phyloP scores from a whole-genome alignment of 2,888 invertebrate species.

The Eumacrocentrus americanus region DNA sequence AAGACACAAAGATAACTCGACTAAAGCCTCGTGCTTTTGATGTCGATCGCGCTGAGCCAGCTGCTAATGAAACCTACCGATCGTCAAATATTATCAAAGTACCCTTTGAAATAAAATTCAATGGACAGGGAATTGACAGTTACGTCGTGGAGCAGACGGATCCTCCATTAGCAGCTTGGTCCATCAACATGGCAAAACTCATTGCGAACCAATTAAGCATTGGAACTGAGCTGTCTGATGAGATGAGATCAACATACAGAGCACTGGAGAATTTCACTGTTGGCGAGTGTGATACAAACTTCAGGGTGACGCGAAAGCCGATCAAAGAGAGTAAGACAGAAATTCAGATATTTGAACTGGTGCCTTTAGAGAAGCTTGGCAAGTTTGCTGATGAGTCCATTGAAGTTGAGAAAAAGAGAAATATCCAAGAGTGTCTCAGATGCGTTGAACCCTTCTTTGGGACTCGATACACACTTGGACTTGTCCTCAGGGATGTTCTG shows the following conservation, averaged over 20 bases:
- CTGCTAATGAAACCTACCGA: slow-evolving; percentile 29
- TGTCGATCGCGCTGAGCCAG: slow-evolving; percentile 23
- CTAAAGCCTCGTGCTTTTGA: slow-evolving; percentile 32
- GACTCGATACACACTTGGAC: slow-evolving; percentile 37
- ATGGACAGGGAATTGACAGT: slow-evolving; percentile 37
- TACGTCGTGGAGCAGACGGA: slow-evolving; percentile 36
- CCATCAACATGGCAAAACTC: slow-evolving; percentile 40
- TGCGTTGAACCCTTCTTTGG: slow-evolving; percentile 38
- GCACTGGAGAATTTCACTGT: slow-evolving; percentile 40
- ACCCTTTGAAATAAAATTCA: slow-evolving; percentile 41
- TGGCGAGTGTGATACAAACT: slow-evolving; percentile 41
- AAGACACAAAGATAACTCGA: slow-evolving; percentile 36
- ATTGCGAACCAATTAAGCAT: slow-evolving; percentile 43
- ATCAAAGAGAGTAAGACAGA: not conserved
- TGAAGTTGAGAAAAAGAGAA: slow-evolving; percentile 34
- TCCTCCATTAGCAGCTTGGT: slow-evolving; percentile 29
- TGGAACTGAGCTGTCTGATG: slow-evolving; percentile 36
- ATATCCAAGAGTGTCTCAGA: slow-evolving; percentile 36
- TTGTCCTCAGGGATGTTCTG: slow-evolving; percentile 36
- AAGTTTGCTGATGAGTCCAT: slow-evolving; percentile 35
- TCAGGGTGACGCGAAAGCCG: slow-evolving; percentile 31
- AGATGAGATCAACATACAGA: slow-evolving; percentile 25
- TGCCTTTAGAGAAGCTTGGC: slow-evolving; percentile 35
- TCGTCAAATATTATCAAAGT: slow-evolving; percentile 31
- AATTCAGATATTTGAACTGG: slow-evolving; percentile 19